Conservation (phyloP, 2,888 invertebrate genomes). For the Zygogramma bicolorata region DNA sequence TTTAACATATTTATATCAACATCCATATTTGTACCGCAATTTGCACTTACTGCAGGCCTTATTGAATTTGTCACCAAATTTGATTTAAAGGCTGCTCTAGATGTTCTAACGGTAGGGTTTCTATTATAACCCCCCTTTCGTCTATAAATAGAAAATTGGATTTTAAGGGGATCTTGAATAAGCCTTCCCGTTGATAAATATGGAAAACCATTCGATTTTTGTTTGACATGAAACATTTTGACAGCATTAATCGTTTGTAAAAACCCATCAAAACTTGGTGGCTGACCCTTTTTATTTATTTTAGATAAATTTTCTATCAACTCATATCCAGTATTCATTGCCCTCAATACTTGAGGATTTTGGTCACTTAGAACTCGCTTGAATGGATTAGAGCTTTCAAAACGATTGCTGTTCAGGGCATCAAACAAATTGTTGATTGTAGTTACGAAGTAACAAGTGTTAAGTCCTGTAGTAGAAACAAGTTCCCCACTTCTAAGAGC, state of each 20-base stretch:
- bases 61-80: not conserved
- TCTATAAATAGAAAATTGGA: too few species aligned
- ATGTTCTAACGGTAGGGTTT: not conserved
- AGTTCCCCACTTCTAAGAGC: not conserved
- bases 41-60: not conserved
- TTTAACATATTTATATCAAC: not conserved
- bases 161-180: too few species aligned
- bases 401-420: not conserved
- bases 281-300: not conserved
- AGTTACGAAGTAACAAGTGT: not conserved
- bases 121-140: too few species aligned
- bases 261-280: not conserved
- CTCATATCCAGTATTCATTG: not conserved
- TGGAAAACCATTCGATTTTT: not conserved
- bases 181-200: not conserved
- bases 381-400: not conserved
- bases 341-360: not conserved
- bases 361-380: not conserved
- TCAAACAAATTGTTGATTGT: conserved; percentile 3
- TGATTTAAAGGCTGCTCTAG: not conserved
- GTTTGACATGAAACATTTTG: not conserved
- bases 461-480: not conserved
- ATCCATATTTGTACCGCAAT: not conserved
- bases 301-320: not conserved
- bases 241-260: not conserved